phyloP scores from a whole-genome alignment of 2,888 invertebrate species.

The Pseudococcus longispinus region DNA sequence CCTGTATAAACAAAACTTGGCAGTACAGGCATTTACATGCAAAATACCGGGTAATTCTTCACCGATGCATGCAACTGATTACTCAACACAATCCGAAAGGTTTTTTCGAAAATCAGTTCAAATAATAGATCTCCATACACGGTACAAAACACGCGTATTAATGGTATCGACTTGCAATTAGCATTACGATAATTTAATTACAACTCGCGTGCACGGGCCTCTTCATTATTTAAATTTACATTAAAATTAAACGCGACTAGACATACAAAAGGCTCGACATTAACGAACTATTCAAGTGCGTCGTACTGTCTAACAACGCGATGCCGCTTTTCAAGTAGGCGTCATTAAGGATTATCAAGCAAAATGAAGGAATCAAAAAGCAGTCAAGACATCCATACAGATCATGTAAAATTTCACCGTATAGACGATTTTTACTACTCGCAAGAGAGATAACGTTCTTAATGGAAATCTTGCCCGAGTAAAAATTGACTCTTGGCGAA shows the following conservation, averaged over 20 bases:
- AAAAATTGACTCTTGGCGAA: neutral
- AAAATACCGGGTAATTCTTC: too few relatives aligned
- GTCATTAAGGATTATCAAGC: neutral
- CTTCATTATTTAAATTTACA: conserved; percentile 16
- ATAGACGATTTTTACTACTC: neutral
- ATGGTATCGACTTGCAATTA: neutral
- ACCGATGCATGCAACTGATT: neutral
- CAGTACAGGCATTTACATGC: too few relatives aligned
- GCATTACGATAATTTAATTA: conserved; percentile 28
- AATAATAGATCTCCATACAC: neutral
- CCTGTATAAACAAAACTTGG: too few relatives aligned
- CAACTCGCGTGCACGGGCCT: neutral
- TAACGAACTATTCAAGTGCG: conserved; percentile 29
- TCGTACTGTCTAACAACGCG: neutral
- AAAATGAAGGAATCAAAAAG: conserved; percentile 5
- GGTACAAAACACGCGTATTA: neutral
- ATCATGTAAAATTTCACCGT: neutral
- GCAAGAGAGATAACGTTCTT: neutral
- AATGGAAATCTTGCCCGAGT: neutral
- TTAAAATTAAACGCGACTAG: conserved; percentile 29
- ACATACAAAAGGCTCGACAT: neutral
- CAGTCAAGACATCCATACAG: conserved; percentile 6
- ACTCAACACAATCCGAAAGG: neutral
- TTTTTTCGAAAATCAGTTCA: neutral
- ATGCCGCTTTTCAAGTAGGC: neutral